Base-by-base conservation (phyloP, 2,797 vertebrate species). In the Zenarchopterus dispar region DNA sequence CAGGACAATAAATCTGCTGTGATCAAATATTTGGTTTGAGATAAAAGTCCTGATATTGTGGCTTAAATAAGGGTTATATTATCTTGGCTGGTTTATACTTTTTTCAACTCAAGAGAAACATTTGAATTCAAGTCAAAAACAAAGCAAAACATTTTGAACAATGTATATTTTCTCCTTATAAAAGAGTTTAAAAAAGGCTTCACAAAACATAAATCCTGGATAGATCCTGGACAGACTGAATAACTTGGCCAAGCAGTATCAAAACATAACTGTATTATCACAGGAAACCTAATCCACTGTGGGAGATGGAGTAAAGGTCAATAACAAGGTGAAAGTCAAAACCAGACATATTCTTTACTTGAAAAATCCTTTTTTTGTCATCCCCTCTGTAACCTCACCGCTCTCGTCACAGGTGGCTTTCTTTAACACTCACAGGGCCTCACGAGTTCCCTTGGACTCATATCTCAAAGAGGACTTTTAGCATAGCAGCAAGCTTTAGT, bases 11-110 rank as follows among this genome's bases (percentile, higher is more conserved):
- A 74, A 75, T 83, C 69, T 68, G 80, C 80, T 18, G 36, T 31
- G 58, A 65, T 71, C 84, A 91, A 90, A 91, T 90, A 89, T 90
- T 91, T 91, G 80, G 62, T 73, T 87, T 77, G 17, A 77, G 90
- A 91, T 90, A 90, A 86, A 77, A 81, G 67, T 48, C 44, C 63
- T 78, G 70, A 73, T 61, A 84, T 82, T 80, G 69, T 58, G 58
- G 53, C 21, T 62, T 78, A 57, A 72, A 71, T 18, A 31, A 70
- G 39, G 48, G 67, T 48, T 63, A 39, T 31, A 52, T 61, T 72
- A 36, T 36, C 77, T 82, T 3, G 1, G 49, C 64, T 17, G 55
- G 45, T 68, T 56, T 50, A 46, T 54, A 31, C 8, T 31, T 31
- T 31, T 31, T 10, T 11, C 33, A 10, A 10, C 9, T 11, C 13